phyloP scores from a whole-genome alignment of 2,888 invertebrate species.

The Dryocosmus kuriphilus region DNA sequence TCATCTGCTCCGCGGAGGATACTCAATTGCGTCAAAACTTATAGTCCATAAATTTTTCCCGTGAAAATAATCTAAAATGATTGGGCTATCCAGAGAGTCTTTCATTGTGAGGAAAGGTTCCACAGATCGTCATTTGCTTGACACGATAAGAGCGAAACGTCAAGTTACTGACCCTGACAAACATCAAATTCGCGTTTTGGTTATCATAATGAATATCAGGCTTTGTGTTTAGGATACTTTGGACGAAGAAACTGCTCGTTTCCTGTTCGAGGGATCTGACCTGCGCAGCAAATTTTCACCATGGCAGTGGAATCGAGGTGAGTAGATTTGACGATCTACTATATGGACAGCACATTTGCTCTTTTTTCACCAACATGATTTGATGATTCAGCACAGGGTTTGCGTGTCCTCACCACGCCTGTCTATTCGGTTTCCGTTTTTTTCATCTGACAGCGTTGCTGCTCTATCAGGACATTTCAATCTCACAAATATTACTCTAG shows the following conservation, averaged over 20 bases:
- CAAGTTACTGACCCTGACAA: neutral
- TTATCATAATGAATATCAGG: constrained; percentile 15
- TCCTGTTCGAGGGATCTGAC: neutral
- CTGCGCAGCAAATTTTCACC: neutral
- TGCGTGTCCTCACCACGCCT: neutral
- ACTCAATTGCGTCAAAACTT: no score
- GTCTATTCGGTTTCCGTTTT: neutral
- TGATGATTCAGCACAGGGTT: constrained; percentile 12
- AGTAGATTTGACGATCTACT: constrained; percentile 10
- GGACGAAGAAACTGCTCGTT: neutral
- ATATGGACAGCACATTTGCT: neutral
- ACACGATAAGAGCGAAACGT: neutral
- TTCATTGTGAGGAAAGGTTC: neutral
- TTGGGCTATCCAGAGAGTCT: no score
- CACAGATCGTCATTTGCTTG: constrained; percentile 23
- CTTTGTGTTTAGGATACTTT: constrained; percentile 21
- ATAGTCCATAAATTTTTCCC: no score
- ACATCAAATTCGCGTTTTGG: constrained; percentile 12
- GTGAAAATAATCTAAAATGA: no score
- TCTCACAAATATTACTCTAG: neutral
- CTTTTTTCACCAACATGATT: constrained; percentile 12
- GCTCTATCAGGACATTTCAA: neutral
- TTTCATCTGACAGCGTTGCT: constrained; percentile 3
- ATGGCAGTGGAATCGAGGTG: constrained; percentile 30
- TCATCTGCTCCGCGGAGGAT: no score